Evolutionary conservation across 1,140 invertebrate species (phyloP).

Genomic region (Cotesia typhae): DNA sequence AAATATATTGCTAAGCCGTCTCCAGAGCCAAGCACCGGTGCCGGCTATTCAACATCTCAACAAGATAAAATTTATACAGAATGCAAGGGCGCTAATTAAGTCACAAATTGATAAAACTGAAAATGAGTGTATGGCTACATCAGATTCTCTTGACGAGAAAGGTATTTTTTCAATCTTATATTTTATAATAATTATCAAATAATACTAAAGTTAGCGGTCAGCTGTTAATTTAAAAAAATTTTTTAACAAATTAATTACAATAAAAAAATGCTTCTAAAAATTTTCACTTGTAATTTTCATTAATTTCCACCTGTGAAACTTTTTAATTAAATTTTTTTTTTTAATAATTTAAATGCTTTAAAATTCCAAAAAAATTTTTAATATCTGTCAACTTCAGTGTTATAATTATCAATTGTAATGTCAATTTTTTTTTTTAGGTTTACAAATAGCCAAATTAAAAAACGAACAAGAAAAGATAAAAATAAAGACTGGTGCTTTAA

Average conservation of each 20-base stretch:
- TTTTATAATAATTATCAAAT: not conserved
- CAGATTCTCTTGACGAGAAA: constrained; percentile 51
- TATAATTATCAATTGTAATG: not conserved
- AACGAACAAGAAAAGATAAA: constrained; percentile 32
- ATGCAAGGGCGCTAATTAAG: constrained; percentile 42
- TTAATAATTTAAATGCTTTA: no score
- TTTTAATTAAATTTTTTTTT: no score
- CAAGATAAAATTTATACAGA: constrained; percentile 45
- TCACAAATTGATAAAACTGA: constrained; percentile 48
- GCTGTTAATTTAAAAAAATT: no score
- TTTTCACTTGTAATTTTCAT: no score
- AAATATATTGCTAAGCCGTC: constrained; percentile 56
- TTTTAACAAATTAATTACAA: no score
- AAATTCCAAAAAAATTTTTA: no score
- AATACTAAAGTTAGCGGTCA: not conserved
- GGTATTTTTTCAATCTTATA: constrained; percentile 40
- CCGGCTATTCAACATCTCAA: constrained; percentile 46
- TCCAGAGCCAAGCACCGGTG: constrained; percentile 46
- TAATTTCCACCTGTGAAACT: no score
- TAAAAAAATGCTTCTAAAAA: no score
- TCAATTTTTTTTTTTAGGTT: not conserved
- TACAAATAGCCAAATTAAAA: not conserved
- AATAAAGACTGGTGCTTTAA: constrained; percentile 49
- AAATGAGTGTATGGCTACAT: constrained; percentile 49
- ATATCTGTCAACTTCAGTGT: no score